Base-by-base conservation (phyloP, 2,797 vertebrate species). In the Mus minutoides region DNA sequence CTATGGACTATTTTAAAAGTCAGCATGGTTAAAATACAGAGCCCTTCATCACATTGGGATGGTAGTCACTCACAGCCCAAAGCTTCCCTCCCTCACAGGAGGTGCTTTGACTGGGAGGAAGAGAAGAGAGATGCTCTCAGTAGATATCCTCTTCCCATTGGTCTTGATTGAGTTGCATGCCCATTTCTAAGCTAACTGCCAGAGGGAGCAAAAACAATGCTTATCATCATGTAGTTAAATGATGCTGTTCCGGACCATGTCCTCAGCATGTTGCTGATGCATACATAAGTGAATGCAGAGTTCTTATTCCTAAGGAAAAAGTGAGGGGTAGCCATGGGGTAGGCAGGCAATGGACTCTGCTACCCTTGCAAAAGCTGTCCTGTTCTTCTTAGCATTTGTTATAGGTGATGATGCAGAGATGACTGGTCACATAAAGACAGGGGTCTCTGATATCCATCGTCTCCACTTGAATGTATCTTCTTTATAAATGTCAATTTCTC, bases 1-100 rank as follows among this genome's bases (percentile, higher is more conserved):
- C n/a, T 69, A 37, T 17, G n/a, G 19, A 82, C 43, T 92, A 90
- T 96, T 71, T 69, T 64, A 43, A 92, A 80, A 62, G 3, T 88
- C 11, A 75, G 31, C 19, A 19, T 46, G 73, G n/a, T 76, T 64
- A 75, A 86, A 60, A 64, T 56, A 69, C 46, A 67, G 52, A 84
- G 5, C 2, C 34, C 34, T 58, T 58, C 49, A 34, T 93, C 46
- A 26, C 11, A 0, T 40, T 56, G 29, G 7, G 37, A 78, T 62
- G 40, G 92, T 58, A 34, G 31, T 31, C 90, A 17, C 46, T 91
- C 60, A 62, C 3, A 90, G 29, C 34, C 26, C 40, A 29, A 37
- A 78, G 37, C 64, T 85, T 34, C 8, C 31, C 60, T 69, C 49
- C n/a, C 34, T 91, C n/a, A 56, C 9, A 29, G 1, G 56, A 83